These are phyloP conservation scores for Phengaris alcon DNA, from an alignment of 2,888 invertebrate genomes.

Conservation along the genomic window DNA sequence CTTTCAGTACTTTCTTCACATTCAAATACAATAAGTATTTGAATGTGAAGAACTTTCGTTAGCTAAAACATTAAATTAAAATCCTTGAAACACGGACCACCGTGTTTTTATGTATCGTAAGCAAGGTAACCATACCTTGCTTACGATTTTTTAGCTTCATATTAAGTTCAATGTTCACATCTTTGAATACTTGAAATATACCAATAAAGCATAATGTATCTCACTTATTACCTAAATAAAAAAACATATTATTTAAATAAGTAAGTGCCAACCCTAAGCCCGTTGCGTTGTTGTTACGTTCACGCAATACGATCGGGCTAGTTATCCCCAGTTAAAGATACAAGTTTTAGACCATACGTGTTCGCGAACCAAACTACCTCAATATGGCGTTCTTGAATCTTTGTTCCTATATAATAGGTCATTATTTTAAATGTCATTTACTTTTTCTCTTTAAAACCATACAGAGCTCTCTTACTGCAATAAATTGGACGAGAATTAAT, in stretches of 20 bases:
- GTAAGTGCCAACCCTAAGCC: constrained; percentile 35
- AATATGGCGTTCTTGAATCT: constrained; percentile 34
- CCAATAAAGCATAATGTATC: too few relatives aligned
- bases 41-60: too few relatives aligned
- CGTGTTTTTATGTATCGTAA: too few relatives aligned
- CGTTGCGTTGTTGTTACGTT: constrained; percentile 53
- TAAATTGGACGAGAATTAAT: background rate
- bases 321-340: constrained; percentile 40
- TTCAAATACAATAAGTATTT: too few relatives aligned
- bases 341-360: constrained; percentile 35
- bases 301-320: constrained; percentile 48
- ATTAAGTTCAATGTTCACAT: too few relatives aligned
- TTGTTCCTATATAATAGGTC: constrained; percentile 30
- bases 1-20: too few relatives aligned
- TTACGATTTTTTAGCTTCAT: too few relatives aligned
- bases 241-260: background rate
- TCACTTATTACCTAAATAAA: too few relatives aligned
- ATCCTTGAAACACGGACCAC: too few relatives aligned
- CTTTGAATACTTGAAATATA: too few relatives aligned
- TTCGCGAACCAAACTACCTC: constrained; percentile 39
- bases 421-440: constrained; percentile 21
- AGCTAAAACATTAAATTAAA: too few relatives aligned
- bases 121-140: too few relatives aligned
- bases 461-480: background rate
- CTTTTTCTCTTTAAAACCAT: background rate